These are phyloP conservation scores for Chrysomallon squamiferum DNA, from an alignment of 1,140 invertebrate species.

Conservation along the genomic window DNA sequence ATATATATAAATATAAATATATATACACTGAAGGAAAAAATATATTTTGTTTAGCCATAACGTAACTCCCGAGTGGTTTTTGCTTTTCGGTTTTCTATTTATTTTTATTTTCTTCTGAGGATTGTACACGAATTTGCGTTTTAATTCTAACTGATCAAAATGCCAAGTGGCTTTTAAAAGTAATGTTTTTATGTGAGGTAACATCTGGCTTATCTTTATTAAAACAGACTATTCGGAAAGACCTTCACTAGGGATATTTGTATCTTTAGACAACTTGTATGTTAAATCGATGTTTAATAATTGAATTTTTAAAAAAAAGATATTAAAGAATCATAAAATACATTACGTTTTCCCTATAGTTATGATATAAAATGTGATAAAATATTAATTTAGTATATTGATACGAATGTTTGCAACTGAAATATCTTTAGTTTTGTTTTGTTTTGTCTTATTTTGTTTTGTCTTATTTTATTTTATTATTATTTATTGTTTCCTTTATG, in stretches of 20 bases:
- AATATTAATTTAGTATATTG: too few species aligned
- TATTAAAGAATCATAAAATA: not conserved
- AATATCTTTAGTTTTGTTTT: too few species aligned
- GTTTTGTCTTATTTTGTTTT: too few species aligned
- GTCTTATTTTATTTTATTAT: too few species aligned
- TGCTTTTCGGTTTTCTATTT: too few species aligned
- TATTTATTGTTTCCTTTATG: too few species aligned
- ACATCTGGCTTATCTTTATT: not conserved
- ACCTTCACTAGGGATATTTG: conserved; percentile 1
- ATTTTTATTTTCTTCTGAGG: not conserved
- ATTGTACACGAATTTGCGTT: not conserved
- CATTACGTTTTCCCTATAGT: not conserved
- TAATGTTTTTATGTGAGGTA: not conserved
- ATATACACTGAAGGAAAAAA: too few species aligned
- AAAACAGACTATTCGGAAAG: conserved; percentile 5
- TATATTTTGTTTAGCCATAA: too few species aligned
- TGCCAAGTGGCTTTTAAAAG: not conserved
- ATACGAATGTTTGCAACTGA: too few species aligned
- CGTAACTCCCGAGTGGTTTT: too few species aligned
- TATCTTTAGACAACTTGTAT: not conserved
- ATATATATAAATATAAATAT: too few species aligned
- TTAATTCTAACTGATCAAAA: not conserved
- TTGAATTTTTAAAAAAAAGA: not conserved
- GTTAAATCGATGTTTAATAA: not conserved
- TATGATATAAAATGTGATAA: not conserved